Conservation (phyloP, 2,797 vertebrate genomes). For the Morus bassanus region DNA sequence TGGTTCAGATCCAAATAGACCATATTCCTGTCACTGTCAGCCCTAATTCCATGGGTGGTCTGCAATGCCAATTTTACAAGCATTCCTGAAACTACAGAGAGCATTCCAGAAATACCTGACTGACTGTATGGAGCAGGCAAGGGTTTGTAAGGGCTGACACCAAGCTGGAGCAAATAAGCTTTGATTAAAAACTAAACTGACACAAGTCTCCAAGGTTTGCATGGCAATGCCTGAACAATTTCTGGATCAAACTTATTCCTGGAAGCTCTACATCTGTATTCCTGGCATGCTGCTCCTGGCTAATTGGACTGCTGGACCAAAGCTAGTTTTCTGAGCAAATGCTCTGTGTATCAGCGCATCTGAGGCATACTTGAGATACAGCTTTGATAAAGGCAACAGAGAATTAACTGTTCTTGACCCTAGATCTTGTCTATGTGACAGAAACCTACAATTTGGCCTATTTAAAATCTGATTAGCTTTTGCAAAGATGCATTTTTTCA, state of each 20-base stretch:
- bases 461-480: neutral
- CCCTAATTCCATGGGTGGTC: neutral
- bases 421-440: neutral
- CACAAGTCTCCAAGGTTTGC: neutral
- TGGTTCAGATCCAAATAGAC: neutral
- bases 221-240: neutral
- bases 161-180: neutral
- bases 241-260: neutral
- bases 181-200: neutral
- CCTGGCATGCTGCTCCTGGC: neutral
- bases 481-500: neutral
- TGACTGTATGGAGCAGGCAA: neutral
- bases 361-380: neutral
- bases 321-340: neutral
- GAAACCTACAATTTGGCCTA: neutral
- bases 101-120: neutral
- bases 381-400: neutral
- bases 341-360: neutral
- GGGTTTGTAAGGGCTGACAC: neutral
- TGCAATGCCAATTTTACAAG: neutral
- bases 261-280: neutral
- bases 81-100: neutral
- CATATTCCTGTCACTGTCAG: neutral
- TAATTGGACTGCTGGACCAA: neutral
- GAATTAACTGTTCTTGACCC: neutral